Conservation (phyloP, 2,113 vertebrate genomes). For the Panurus biarmicus region DNA sequence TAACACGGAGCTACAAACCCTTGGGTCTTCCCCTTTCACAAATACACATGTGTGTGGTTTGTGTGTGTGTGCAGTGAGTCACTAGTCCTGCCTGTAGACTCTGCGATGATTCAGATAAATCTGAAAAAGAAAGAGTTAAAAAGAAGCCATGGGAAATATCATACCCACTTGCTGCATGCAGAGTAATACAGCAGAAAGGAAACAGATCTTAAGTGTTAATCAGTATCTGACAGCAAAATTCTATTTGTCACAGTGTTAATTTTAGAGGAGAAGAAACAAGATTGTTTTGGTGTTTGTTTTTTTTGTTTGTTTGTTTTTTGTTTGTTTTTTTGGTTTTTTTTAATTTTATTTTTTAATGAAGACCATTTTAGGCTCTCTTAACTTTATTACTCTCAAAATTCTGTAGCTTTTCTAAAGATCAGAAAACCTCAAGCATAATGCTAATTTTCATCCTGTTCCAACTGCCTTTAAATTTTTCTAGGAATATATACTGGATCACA, state of each 20-base stretch:
- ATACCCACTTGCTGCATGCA: not conserved
- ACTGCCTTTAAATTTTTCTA: not conserved
- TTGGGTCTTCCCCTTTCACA: not conserved
- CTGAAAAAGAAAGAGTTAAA: not conserved
- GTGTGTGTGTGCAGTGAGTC: not conserved
- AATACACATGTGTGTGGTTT: not conserved
- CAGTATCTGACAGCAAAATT: not conserved
- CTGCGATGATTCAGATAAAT: not conserved
- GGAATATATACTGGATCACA: not conserved
- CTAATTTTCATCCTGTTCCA: not conserved
- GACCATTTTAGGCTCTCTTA: not conserved
- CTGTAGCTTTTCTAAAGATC: not conserved
- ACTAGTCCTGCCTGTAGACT: not conserved
- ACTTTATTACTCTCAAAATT: not conserved
- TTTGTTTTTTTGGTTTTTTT: no score
- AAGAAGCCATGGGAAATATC: not conserved
- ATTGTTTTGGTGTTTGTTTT: no score
- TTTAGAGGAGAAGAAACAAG: not conserved
- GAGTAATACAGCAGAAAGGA: not conserved
- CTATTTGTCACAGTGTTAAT: not conserved
- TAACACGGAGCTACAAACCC: not conserved
- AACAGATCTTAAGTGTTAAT: not conserved
- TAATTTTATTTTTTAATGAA: not conserved
- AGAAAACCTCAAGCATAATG: not conserved
- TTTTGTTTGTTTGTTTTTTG: no score